A percentile compares a stretch with the other conserved stretches of the same genome.
phyloP scores from a whole-genome alignment of 2,797 vertebrate species.

The Lepidocolaptes lacrymiger region DNA sequence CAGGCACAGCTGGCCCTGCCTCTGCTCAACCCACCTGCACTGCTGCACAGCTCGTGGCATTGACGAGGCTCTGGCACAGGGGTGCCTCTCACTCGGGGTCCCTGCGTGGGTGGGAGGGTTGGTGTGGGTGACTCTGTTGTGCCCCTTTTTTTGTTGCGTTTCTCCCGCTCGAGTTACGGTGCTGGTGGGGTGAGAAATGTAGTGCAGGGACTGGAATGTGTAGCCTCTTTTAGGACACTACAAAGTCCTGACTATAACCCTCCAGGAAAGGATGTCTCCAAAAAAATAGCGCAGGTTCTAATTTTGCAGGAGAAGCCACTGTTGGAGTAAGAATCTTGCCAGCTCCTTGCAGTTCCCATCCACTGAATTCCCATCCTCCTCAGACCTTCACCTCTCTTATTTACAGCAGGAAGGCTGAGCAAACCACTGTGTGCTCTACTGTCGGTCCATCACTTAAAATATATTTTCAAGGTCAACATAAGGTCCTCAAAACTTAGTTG shows the following conservation, averaged over 20 bases:
- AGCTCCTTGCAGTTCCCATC: background rate
- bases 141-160: rapidly evolving
- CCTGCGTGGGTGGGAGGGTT: background rate
- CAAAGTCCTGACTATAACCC: background rate
- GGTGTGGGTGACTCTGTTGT: background rate
- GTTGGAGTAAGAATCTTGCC: background rate
- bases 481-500: background rate
- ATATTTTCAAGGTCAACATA: background rate
- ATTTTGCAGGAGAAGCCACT: background rate
- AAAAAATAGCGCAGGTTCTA: rapidly evolving
- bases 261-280: background rate
- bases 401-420: background rate
- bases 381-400: background rate
- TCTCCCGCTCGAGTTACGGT: rapidly evolving
- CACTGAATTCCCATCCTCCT: background rate
- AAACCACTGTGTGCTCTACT: background rate
- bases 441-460: background rate
- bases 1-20: conserved; percentile 24
- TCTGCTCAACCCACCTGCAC: background rate
- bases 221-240: background rate
- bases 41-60: background rate
- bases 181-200: background rate
- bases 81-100: background rate
- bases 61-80: background rate
- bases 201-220: background rate